Base-by-base conservation (phyloP, 2,888 invertebrate species). In the Volucella zonaria region DNA sequence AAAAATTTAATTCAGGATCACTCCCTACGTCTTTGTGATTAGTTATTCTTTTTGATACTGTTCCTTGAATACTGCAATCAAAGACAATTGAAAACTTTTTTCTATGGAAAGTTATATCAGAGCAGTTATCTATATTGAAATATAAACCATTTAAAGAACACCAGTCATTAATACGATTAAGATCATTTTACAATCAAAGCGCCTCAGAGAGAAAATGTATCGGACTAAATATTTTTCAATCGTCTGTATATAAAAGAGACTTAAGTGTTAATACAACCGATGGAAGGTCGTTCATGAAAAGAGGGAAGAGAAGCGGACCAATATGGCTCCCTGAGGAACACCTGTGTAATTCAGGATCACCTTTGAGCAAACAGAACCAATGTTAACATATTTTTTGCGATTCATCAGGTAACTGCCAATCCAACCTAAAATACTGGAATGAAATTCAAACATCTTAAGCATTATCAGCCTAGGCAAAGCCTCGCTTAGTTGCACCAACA, bases 401-500 rank as follows among this genome's bases (percentile, higher is more conserved):
- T 18, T 18, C 18, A 18, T 18, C 18, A 18, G 1, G 61, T 61
- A 10, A 23, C 9, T 8, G 18, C 12, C 3, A 45, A 45, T n/a
- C 18, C 45, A 45, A 18, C 45, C 18, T 14, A 23, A 61, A 1
- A 18, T 18, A 18, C 18, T 18, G 18, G 18, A 18, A 18, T 18
- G 18, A 18, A 18, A n/a, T n/a, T n/a, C n/a, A n/a, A n/a, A n/a
- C n/a, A n/a, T n/a, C n/a, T n/a, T n/a, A n/a, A n/a, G n/a, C n/a
- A n/a, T n/a, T n/a, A n/a, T n/a, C n/a, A n/a, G n/a, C n/a, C n/a
- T n/a, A n/a, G n/a, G n/a, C n/a, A n/a, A n/a, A n/a, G n/a, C n/a
- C n/a, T n/a, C n/a, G n/a, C 23, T 62, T 62, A 23, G 12, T 45
- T 45, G 23, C 45, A 11, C 45, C 23, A 61, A 62, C 12, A 3